phyloP scores from a whole-genome alignment of 2,888 invertebrate species.

The Melolontha melolontha region DNA sequence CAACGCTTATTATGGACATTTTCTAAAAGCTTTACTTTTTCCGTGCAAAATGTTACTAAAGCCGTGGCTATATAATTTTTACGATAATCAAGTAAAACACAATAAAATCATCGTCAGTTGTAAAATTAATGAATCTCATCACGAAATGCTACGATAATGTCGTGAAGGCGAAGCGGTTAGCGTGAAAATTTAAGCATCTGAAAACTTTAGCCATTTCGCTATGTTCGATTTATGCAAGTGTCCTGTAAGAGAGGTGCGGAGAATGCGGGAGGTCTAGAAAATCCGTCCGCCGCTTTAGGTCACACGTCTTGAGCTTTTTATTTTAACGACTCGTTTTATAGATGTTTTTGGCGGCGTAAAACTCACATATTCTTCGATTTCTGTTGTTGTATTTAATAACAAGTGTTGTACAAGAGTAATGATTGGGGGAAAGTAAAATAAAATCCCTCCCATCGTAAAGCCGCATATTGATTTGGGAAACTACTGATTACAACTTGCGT shows the following conservation, averaged over 20 bases:
- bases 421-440: no score
- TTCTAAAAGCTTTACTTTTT: no score
- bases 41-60: no score
- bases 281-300: conserved; percentile 20
- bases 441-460: no score
- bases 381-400: no score
- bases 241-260: not conserved
- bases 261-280: not conserved
- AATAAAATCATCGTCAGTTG: conserved; percentile 12
- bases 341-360: conserved; percentile 12
- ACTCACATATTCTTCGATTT: no score
- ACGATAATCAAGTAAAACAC: not conserved
- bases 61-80: no score
- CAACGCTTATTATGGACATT: no score
- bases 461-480: no score
- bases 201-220: conserved; percentile 4
- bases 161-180: not conserved
- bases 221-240: conserved; percentile 14
- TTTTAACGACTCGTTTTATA: conserved; percentile 3
- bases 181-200: not conserved
- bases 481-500: no score
- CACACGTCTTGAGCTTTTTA: conserved; percentile 31
- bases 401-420: no score
- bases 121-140: conserved; percentile 15
- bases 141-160: conserved; percentile 14